Evolutionary conservation across 2,113 vertebrate species (phyloP).

Genomic region (Camelus dromedarius): DNA sequence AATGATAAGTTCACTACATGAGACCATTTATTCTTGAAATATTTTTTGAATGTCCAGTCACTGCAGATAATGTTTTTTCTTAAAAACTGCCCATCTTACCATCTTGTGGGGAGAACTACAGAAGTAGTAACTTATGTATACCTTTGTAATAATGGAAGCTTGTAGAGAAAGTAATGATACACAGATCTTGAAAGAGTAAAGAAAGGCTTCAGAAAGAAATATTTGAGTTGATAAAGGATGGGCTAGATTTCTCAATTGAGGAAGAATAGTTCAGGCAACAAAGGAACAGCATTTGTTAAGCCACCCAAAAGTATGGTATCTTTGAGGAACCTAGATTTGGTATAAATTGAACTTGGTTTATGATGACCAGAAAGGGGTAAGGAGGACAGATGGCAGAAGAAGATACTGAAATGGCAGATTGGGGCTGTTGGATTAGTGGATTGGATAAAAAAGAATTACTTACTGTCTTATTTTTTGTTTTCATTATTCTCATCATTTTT

Average conservation of each 20-base stretch:
- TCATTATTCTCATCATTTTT: background rate
- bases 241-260: background rate
- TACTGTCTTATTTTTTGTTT: background rate
- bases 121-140: background rate
- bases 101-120: background rate
- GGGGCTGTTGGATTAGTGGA: background rate
- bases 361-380: background rate
- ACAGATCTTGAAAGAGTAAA: background rate
- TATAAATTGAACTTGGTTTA: conserved; percentile 3
- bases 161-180: background rate
- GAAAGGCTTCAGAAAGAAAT: background rate
- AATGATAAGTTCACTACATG: background rate
- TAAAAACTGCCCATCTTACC: background rate
- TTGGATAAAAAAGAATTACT: background rate
- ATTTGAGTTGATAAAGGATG: background rate
- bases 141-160: background rate
- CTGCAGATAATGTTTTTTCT: background rate
- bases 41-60: conserved; percentile 2
- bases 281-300: conserved; percentile 17
- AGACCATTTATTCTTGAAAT: background rate
- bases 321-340: conserved; percentile 2
- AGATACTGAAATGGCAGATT: background rate
- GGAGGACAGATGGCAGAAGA: background rate
- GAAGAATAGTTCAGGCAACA: background rate
- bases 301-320: background rate